Evolutionary conservation across 2,113 vertebrate genomes (phyloP).

Genomic region (Turdus rufiventris): DNA sequence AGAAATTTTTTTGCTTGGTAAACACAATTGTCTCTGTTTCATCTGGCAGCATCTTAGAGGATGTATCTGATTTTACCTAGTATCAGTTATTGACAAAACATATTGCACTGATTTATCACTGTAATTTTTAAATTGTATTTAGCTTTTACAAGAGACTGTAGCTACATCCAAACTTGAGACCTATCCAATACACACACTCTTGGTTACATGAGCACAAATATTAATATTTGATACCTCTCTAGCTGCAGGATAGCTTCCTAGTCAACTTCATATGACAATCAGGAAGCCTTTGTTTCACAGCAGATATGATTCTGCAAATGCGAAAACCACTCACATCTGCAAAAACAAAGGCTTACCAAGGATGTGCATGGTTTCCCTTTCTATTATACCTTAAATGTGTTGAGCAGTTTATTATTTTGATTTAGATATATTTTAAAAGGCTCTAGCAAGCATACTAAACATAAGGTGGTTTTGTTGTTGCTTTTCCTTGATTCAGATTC

Average conservation of each 20-base stretch:
- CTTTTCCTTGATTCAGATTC: background rate
- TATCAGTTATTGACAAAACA: background rate
- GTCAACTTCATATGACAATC: background rate
- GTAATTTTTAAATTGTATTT: background rate
- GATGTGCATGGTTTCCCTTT: background rate
- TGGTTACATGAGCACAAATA: background rate
- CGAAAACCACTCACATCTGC: background rate
- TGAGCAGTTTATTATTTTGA: background rate
- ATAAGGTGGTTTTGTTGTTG: background rate
- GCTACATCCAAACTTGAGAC: background rate
- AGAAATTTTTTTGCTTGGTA: background rate
- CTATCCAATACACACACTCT: background rate
- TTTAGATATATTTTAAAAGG: background rate
- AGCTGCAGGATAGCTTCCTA: background rate
- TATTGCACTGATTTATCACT: background rate
- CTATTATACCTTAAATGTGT: background rate
- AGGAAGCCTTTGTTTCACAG: conserved; percentile 22
- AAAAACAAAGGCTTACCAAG: background rate
- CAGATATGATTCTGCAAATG: background rate
- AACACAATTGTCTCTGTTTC: background rate
- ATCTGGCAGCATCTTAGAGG: background rate
- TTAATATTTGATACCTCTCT: conserved; percentile 25
- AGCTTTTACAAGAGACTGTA: background rate
- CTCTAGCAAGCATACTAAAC: background rate
- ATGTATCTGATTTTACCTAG: background rate